Conservation (phyloP, 2,797 vertebrate species). For the Catharus ustulatus region DNA sequence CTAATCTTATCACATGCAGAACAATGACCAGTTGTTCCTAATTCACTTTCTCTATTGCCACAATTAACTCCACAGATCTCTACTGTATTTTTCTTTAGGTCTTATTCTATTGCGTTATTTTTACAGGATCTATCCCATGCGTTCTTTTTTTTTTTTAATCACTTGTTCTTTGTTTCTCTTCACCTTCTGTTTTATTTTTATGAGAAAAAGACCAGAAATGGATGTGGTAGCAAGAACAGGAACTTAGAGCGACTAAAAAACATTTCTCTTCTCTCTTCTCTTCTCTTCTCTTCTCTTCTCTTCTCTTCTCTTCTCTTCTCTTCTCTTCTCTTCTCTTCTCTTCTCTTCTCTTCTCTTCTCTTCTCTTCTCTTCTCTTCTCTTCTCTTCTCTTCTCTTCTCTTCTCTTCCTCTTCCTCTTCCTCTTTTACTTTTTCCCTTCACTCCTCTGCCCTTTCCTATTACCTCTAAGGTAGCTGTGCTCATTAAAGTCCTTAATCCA, state of each 20-base stretch:
- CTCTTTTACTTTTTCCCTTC: not conserved
- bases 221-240: not conserved
- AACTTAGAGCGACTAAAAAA: not conserved
- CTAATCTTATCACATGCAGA: not conserved
- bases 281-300: not conserved
- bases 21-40: not conserved
- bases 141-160: not conserved
- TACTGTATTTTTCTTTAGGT: not conserved
- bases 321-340: not conserved
- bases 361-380: rapidly evolving
- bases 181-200: not conserved
- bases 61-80: not conserved
- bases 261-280: not conserved
- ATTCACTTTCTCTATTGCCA: not conserved
- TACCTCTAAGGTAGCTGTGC: not conserved
- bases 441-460: not conserved
- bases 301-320: not conserved
- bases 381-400: rapidly evolving
- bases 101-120: not conserved
- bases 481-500: not conserved
- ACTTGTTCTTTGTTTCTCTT: not conserved
- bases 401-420: not conserved
- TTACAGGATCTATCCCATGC: not conserved
- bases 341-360: not conserved
- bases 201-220: not conserved